A percentile compares a stretch with the other conserved stretches of the same genome.
Evolutionary conservation across 2,113 vertebrate species (phyloP).

Genomic region (Tyto alba): DNA sequence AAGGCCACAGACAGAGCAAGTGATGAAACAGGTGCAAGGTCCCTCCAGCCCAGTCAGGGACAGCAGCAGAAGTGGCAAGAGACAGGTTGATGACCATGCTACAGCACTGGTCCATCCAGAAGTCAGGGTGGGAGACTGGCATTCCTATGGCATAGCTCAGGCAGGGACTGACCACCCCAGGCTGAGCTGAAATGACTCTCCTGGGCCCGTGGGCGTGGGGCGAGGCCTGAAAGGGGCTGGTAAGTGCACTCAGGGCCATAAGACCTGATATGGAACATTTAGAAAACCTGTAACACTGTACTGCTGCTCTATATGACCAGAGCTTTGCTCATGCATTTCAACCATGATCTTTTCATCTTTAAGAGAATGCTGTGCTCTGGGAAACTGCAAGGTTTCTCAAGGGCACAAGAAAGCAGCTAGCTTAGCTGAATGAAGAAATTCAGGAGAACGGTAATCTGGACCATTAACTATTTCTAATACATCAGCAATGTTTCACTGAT

Average conservation of each 20-base stretch:
- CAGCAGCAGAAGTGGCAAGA: neutral
- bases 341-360: neutral
- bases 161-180: too few species aligned
- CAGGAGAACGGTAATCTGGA: neutral
- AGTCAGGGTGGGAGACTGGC: neutral
- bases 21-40: too few species aligned
- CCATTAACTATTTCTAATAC: slow-evolving; percentile 37
- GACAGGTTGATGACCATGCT: neutral
- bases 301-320: neutral
- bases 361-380: neutral
- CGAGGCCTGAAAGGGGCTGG: neutral
- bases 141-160: neutral
- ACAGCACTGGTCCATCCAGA: neutral
- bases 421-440: neutral
- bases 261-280: neutral
- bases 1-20: neutral
- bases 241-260: neutral
- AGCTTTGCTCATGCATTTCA: neutral
- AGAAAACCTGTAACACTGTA: neutral
- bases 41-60: neutral
- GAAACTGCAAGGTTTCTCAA: neutral
- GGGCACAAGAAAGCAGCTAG: neutral
- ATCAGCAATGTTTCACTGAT: slow-evolving; percentile 1
- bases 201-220: too few species aligned
- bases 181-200: neutral